Conservation (phyloP, 2,888 invertebrate genomes). For the Eilema depressum region DNA sequence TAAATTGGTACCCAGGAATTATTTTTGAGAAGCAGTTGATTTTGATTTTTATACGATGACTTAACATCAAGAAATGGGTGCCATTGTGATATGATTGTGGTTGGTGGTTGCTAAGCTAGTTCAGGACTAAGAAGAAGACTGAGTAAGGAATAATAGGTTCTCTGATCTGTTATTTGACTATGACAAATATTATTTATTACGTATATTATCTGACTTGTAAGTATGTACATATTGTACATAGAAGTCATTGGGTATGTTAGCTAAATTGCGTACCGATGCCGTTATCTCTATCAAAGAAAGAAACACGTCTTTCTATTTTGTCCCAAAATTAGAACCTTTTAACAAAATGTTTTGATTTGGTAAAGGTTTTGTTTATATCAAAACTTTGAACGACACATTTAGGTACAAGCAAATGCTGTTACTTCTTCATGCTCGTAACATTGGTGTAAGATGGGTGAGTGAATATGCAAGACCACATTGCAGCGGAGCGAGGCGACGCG, state of each 20-base stretch:
- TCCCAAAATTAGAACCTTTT: background rate
- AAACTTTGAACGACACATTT: conserved; percentile 3
- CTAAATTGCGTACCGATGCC: no score
- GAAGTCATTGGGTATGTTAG: no score
- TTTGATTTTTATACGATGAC: background rate
- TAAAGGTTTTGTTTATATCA: background rate
- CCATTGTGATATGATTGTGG: background rate
- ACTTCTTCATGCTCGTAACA: conserved; percentile 49
- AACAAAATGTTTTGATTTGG: background rate
- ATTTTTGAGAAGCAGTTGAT: background rate
- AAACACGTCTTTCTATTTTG: no score
- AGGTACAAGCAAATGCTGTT: conserved; percentile 54
- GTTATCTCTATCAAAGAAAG: no score
- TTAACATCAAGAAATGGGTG: background rate
- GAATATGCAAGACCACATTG: conserved; percentile 6
- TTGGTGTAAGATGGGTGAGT: conserved; percentile 23
- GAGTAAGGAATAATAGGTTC: no score
- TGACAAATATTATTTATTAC: no score
- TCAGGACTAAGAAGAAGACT: no score
- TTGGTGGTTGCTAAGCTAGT: background rate
- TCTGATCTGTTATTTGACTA: no score
- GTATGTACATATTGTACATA: no score
- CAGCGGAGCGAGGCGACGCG: background rate
- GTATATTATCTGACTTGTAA: no score
- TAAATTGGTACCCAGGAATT: background rate